phyloP scores from a whole-genome alignment of 2,113 vertebrate species.

The Phyllopteryx taeniolatus region DNA sequence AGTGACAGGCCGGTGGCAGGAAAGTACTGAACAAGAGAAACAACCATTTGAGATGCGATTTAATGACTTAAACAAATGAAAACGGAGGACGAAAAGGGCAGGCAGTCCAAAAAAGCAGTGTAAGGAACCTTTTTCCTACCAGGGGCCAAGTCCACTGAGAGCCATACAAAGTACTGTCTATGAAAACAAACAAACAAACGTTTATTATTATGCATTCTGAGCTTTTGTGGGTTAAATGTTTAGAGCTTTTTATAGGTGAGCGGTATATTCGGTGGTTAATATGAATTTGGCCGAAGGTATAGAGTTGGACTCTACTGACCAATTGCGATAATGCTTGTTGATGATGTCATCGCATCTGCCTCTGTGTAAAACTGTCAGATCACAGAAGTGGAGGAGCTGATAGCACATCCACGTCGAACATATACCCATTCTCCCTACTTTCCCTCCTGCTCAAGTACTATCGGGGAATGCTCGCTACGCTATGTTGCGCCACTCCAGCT shows the following conservation, averaged over 20 bases:
- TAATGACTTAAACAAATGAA: slow-evolving; percentile 16
- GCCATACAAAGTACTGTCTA: neutral
- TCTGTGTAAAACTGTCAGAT: too few relatives aligned
- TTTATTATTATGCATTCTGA: neutral
- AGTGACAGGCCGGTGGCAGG: slow-evolving; percentile 7
- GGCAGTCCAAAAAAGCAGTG: neutral
- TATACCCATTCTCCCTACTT: too few relatives aligned
- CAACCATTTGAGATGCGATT: slow-evolving; percentile 8
- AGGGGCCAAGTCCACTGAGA: neutral
- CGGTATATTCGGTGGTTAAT: too few relatives aligned
- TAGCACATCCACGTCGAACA: too few relatives aligned
- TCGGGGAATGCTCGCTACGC: neutral
- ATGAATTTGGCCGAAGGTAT: too few relatives aligned
- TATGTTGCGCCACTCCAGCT: neutral
- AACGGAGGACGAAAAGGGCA: slow-evolving; percentile 15
- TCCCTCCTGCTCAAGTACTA: neutral
- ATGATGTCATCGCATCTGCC: too few relatives aligned
- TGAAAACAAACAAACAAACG: neutral
- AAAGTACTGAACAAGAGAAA: slow-evolving; percentile 12
- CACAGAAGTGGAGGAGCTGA: too few relatives aligned
- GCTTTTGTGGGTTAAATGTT: too few relatives aligned
- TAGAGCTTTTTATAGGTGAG: too few relatives aligned
- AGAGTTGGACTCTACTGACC: too few relatives aligned
- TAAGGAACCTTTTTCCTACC: neutral
- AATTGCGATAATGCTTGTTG: too few relatives aligned